Percentiles rank a stretch among this genome's conserved stretches.
Evolutionary conservation across 1,140 invertebrate species (phyloP).

Genomic region (Heliothis virescens): DNA sequence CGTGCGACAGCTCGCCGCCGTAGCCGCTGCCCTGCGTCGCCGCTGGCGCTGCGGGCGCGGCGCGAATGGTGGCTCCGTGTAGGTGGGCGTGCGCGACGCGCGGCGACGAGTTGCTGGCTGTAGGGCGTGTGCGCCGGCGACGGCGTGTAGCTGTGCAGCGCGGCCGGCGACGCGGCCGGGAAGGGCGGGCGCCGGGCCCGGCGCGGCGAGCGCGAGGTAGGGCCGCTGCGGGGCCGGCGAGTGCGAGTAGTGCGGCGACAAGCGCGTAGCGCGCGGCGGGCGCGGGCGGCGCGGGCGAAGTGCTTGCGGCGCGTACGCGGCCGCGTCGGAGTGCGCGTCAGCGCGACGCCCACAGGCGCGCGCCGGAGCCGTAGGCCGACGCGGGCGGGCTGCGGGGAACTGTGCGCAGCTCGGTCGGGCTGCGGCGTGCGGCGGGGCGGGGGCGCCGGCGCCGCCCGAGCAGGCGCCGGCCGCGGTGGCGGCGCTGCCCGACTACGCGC

Average conservation of each 20-base stretch:
- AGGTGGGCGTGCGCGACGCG: conserved; percentile 69
- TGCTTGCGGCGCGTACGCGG: conserved; percentile 69
- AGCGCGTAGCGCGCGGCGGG: conserved; percentile 67
- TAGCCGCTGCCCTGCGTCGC: conserved; percentile 87
- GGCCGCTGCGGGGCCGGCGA: conserved; percentile 58
- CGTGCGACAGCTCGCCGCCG: conserved; percentile 91
- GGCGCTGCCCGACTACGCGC: conserved; percentile 78
- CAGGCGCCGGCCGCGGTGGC: conserved; percentile 58
- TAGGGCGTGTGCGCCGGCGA: conserved; percentile 83
- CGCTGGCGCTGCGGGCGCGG: conserved; percentile 82
- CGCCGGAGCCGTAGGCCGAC: conserved; percentile 55
- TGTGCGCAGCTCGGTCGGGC: conserved; percentile 53
- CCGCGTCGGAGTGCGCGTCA: conserved; percentile 80
- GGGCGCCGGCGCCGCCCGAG: conserved; percentile 42
- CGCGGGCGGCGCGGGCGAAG: neutral
- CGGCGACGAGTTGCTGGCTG: conserved; percentile 81
- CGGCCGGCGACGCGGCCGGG: conserved; percentile 76
- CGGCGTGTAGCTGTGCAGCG: conserved; percentile 81
- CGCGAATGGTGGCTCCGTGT: conserved; percentile 70
- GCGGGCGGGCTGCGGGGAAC: conserved; percentile 73
- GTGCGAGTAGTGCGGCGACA: conserved; percentile 61
- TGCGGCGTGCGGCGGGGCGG: conserved; percentile 63
- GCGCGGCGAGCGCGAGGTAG: conserved; percentile 72
- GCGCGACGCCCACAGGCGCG: conserved; percentile 72
- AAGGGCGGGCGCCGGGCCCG: conserved; percentile 64